Evolutionary conservation across 2,888 invertebrate species (phyloP), one percentile per base, ranked within the genome.

Genomic region (Eupithecia pulchellata): DNA sequence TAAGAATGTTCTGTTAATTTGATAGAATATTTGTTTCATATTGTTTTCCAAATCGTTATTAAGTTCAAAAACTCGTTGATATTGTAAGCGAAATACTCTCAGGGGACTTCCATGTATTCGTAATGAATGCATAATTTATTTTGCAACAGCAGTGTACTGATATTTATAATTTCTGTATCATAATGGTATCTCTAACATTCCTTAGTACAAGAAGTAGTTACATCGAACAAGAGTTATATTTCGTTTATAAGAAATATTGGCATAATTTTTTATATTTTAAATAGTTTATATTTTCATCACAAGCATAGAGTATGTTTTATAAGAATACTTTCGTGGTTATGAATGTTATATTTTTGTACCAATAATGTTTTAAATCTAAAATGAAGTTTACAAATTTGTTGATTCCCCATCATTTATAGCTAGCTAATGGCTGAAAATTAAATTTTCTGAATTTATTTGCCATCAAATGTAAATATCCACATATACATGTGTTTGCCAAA

Each of bases 141-240:
- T 83, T 79, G 79, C 87, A 86, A 82, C 77, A 86, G 84, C 88
- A 89, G 86, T 89, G 34, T 80, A 82, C 80, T 82, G 83, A 82
- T 91, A 89, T 93, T 93, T 93, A 93, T 93, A 92, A 93, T 93
- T 93, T 93, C 93, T 93, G 93, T 93, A 93, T 90, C 93, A 90
- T 92, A 88, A 92, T 92, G 88, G 84, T 83, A 69, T 69, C 63
- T 84, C 76, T 82, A 74, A 89, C 88, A 89, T 90, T 90, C 88
- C 88, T 86, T 79, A 84, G 86, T 89, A 87, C 86, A 87, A 87
- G 82, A 79, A 82, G 81, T 82, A 83, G 83, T 84, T 85, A 81
- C 84, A 82, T 87, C 85, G 91, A 92, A 91, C 92, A 91, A 93
- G 82, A 77, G 77, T 83, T 75, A 66, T 66, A 70, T 76, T 72